phyloP scores from a whole-genome alignment of 2,113 vertebrate species.

The Daboia siamensis region DNA sequence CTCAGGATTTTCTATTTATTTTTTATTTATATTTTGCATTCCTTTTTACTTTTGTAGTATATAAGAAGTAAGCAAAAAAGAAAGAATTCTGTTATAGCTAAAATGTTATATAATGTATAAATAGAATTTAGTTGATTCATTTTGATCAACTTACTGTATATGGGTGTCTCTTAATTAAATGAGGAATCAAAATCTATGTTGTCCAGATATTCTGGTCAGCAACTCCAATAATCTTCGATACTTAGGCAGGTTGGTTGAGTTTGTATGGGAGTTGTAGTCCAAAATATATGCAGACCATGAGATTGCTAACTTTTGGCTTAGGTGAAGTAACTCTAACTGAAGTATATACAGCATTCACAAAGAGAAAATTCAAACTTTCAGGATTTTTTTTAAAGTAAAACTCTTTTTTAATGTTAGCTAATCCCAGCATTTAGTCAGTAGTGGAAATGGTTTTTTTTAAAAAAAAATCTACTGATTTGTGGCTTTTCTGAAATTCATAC shows the following conservation, averaged over 20 bases:
- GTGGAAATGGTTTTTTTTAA: not conserved
- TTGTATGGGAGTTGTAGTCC: not conserved
- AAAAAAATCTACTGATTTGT: not conserved
- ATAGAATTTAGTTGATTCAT: not conserved
- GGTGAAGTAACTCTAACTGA: not conserved
- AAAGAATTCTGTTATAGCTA: fast-evolving
- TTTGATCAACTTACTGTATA: not conserved
- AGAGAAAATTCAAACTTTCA: not conserved
- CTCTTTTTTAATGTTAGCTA: not conserved
- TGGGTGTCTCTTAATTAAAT: not conserved
- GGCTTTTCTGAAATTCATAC: not conserved
- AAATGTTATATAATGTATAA: not conserved
- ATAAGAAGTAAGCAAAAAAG: not conserved
- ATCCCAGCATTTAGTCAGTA: not conserved
- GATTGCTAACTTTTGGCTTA: not conserved
- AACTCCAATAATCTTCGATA: not conserved
- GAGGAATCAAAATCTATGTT: not conserved
- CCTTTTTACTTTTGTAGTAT: not conserved
- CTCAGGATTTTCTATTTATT: not conserved
- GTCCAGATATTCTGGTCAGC: not conserved
- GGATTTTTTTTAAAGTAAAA: not conserved
- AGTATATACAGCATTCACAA: not conserved
- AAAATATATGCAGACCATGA: not conserved
- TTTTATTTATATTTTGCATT: not conserved
- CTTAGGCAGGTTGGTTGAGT: not conserved